Evolutionary conservation across 2,797 vertebrate species (phyloP).

Genomic region (Tragelaphus eurycerus): DNA sequence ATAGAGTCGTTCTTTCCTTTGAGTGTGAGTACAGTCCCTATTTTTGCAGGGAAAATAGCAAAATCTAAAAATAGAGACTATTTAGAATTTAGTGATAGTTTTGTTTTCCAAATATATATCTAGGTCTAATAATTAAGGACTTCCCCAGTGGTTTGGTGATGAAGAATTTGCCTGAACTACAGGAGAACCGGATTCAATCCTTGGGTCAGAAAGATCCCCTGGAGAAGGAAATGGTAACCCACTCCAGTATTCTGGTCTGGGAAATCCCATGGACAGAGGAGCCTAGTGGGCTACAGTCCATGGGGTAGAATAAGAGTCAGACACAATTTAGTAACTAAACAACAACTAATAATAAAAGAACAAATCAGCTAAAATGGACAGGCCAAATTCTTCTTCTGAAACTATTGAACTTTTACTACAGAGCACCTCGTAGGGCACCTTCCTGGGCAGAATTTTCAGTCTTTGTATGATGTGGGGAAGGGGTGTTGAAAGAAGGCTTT

Average conservation of each 20-base stretch:
- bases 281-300: neutral
- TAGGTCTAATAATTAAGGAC: neutral
- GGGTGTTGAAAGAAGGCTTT: neutral
- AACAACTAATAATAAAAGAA: neutral
- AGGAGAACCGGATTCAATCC: neutral
- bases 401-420: neutral
- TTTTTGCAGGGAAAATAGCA: neutral
- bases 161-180: neutral
- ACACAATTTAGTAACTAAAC: neutral
- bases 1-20: neutral
- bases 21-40: neutral
- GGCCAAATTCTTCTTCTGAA: neutral
- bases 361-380: neutral
- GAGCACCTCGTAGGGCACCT: neutral
- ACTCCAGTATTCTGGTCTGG: neutral
- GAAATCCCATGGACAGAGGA: neutral
- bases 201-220: neutral
- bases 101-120: neutral
- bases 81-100: neutral
- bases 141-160: neutral
- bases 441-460: neutral
- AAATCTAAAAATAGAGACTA: neutral
- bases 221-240: neutral
- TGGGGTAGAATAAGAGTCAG: neutral
- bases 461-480: neutral